Base-by-base conservation (phyloP, 2,888 invertebrate species). In the Tenthredo amoena region DNA sequence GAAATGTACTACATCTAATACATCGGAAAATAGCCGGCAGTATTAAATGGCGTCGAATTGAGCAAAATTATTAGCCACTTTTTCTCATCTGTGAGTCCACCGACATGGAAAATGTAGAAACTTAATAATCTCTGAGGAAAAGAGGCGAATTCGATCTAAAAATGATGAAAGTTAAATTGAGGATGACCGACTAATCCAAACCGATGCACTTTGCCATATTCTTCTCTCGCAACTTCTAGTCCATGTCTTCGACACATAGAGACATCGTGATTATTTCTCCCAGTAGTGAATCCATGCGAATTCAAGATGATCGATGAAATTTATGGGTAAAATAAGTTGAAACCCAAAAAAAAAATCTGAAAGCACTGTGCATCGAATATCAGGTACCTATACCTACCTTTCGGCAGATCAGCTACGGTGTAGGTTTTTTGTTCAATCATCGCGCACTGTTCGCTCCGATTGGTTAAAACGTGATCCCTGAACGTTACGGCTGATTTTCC, bases 401-500 rank as follows among this genome's bases (percentile, higher is more conserved):
- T 86, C 87, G 47, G 34, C 4, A 18, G 31, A 77, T 31, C 40
- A 21, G 50, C 21, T 62, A 81, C 50, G 31, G 50, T 18, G 47
- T 15, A 15, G 12, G 55, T 2, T 86, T 86, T 87, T 88, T 89
- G 74, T 87, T 79, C 84, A 87, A 88, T 89, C 89, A 88, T 89
- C 89, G 89, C 87, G 79, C 89, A 87, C 88, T 88, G 79, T 47
- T 55, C 34, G 88, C 88, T 88, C 88, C 87, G 90, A 91, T 91
- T 91, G 91, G 91, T 88, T 86, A 87, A 88, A 86, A 89, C 88
- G 86, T 88, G 88, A 88, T 90, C 89, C 89, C 89, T 89, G 86
- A 83, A 90, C 90, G 92, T 91, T 91, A 91, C 90, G 92, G 91
- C 91, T 90, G 92, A 92, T 92, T 85, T 85, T 83, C 81, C 85